Conservation (phyloP, 30 jellyfish, hydroid and myxozoan genomes). For the Pelagia noctiluca region DNA sequence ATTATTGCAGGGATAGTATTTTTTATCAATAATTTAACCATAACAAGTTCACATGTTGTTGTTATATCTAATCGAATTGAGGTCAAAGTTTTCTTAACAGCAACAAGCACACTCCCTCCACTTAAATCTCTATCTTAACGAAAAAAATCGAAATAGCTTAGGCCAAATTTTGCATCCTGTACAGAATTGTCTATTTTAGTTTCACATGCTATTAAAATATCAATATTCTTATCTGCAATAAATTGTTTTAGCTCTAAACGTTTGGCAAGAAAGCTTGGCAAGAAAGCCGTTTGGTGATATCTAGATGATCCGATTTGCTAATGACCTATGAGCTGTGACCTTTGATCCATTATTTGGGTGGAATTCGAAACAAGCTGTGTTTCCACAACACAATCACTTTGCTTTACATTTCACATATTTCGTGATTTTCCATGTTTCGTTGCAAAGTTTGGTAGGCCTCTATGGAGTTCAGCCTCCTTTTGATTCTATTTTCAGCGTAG, state of each 20-base stretch:
- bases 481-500: no score
- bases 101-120: slow-evolving; percentile 59
- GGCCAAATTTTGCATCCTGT: slow-evolving; percentile 13
- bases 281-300: no score
- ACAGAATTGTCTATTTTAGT: slow-evolving; percentile 14
- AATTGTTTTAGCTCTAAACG: slow-evolving; percentile 26
- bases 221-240: slow-evolving; percentile 19
- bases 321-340: no score
- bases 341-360: no score
- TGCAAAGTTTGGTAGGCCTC: no score
- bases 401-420: no score
- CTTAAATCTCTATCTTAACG: slow-evolving; percentile 42
- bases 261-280: slow-evolving; percentile 18
- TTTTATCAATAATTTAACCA: slow-evolving; percentile 32
- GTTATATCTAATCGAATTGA: slow-evolving; percentile 27
- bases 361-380: no score
- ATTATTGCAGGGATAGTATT: slow-evolving; percentile 47
- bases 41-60: slow-evolving; percentile 41
- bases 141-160: not conserved
- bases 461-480: no score
- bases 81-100: slow-evolving; percentile 39
- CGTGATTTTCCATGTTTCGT: no score
- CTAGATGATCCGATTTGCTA: no score
- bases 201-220: slow-evolving; percentile 37
- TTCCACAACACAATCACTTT: no score